Conservation (phyloP, 2,797 vertebrate genomes). For the Neopelma chrysocephalum region DNA sequence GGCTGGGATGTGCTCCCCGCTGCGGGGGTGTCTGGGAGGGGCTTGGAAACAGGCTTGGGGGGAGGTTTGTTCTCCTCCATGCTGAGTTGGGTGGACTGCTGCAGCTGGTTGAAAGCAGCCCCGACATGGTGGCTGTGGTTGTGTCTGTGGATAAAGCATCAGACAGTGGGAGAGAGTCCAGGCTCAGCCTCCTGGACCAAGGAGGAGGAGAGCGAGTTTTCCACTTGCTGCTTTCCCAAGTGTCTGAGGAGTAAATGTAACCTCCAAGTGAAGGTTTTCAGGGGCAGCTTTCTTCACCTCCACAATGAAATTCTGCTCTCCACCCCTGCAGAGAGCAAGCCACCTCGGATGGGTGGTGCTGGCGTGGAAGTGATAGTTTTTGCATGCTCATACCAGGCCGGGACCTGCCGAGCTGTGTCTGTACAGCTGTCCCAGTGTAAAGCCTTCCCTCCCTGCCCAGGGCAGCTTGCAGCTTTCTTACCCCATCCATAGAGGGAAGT, state of each 20-base stretch:
- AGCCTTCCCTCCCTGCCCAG: not conserved
- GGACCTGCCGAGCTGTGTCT: not conserved
- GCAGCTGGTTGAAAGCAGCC: not conserved
- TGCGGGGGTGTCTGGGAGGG: not conserved
- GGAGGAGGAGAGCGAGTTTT: not conserved
- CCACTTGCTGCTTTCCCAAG: not conserved
- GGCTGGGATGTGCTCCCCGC: not conserved
- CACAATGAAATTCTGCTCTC: not conserved
- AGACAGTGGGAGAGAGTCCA: not conserved
- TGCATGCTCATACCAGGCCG: rapidly evolving
- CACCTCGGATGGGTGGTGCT: not conserved
- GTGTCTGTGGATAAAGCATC: not conserved
- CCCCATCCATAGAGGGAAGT: rapidly evolving
- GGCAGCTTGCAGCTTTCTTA: not conserved
- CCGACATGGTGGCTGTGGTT: not conserved
- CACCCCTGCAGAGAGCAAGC: not conserved
- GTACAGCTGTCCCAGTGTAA: not conserved
- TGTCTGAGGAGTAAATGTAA: not conserved
- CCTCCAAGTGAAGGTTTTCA: not conserved
- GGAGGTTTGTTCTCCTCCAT: not conserved
- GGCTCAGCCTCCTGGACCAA: not conserved
- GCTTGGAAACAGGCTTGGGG: not conserved
- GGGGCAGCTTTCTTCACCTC: not conserved
- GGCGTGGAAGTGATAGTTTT: not conserved
- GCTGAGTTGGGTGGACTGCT: not conserved